These are phyloP conservation scores for Trichonephila clavipes DNA, from an alignment of 1,140 invertebrate genomes.

Conservation along the genomic window DNA sequence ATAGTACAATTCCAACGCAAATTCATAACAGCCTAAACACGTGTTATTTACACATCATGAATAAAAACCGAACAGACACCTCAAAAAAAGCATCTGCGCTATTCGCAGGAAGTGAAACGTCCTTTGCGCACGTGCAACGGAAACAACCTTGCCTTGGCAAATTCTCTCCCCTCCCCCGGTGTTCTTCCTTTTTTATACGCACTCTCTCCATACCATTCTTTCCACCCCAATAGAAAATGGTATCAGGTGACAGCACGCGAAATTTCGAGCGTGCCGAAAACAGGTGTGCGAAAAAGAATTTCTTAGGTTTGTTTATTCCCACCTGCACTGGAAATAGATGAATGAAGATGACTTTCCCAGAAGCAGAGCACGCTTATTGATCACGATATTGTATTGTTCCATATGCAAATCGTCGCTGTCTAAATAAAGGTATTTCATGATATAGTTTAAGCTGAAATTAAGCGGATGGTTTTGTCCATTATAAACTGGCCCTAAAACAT, in stretches of 20 bases:
- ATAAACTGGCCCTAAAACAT: too few relatives aligned
- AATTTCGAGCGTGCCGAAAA: background rate
- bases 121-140: conserved; percentile 43
- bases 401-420: background rate
- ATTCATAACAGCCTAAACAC: too few relatives aligned
- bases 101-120: conserved; percentile 41
- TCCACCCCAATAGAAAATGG: background rate
- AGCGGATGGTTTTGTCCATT: too few relatives aligned
- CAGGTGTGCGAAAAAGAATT: conserved; percentile 47
- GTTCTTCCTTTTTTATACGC: background rate
- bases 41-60: too few relatives aligned
- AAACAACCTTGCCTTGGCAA: conserved; percentile 22
- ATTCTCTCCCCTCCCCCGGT: background rate
- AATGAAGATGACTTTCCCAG: background rate
- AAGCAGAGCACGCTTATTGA: background rate
- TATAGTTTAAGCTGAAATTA: too few relatives aligned
- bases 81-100: conserved; percentile 38
- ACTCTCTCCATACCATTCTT: background rate
- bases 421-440: background rate
- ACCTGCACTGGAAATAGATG: background rate
- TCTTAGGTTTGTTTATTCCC: background rate
- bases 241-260: conserved; percentile 48
- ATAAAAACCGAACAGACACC: background rate
- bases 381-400: background rate
- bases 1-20: too few relatives aligned